phyloP scores from a whole-genome alignment of 2,113 vertebrate species.

The Chelonoidis abingdonii region DNA sequence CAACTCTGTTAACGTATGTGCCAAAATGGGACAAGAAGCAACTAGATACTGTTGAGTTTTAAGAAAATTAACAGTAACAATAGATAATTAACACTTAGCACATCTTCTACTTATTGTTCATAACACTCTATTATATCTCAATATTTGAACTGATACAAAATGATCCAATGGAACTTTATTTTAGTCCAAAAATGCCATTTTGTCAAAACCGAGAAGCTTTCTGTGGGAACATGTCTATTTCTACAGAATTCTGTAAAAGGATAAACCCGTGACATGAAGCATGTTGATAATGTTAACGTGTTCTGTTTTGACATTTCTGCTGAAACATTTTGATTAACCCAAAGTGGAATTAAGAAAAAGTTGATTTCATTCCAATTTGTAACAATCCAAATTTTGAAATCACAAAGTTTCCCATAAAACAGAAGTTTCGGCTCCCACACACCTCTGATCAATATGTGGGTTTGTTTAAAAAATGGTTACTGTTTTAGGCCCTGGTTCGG shows the following conservation, averaged over 20 bases:
- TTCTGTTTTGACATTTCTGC: background rate
- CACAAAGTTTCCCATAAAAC: background rate
- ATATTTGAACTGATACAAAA: background rate
- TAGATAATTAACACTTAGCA: constrained; percentile 1
- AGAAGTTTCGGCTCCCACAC: background rate
- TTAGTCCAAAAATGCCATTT: background rate
- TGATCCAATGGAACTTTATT: background rate
- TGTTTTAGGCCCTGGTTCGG: constrained; percentile 23
- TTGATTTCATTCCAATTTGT: background rate
- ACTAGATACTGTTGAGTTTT: constrained; percentile 9
- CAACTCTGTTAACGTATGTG: background rate
- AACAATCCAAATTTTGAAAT: background rate
- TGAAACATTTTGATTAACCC: background rate
- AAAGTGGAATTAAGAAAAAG: too few relatives aligned
- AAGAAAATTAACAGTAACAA: background rate
- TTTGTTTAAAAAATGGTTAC: background rate
- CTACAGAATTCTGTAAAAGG: background rate
- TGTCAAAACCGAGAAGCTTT: background rate
- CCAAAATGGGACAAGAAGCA: constrained; percentile 14
- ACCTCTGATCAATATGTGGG: background rate
- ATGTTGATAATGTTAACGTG: background rate
- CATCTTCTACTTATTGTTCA: constrained; percentile 5
- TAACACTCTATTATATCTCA: background rate
- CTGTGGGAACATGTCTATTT: background rate
- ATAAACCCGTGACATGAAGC: background rate